Percentiles rank a stretch among this genome's conserved stretches.
Conservation (phyloP, 2,797 vertebrate genomes). For the Sparidentex hasta region DNA sequence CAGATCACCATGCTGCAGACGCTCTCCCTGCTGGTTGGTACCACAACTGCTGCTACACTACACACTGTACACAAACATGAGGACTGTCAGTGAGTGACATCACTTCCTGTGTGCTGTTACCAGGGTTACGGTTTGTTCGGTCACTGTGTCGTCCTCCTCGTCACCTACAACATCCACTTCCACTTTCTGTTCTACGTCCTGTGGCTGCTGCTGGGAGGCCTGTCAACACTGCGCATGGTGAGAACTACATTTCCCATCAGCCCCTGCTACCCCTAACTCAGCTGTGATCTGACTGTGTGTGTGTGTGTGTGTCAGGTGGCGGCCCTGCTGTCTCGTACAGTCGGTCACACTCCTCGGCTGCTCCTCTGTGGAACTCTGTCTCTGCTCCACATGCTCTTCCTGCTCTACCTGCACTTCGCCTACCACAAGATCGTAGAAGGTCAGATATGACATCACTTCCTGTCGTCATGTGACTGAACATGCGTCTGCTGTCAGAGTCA, state of each 20-base stretch:
- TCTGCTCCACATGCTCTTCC: constrained; percentile 95
- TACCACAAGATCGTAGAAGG: constrained; percentile 98
- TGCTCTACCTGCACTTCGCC: constrained; percentile 97
- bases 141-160: constrained; percentile 93
- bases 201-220: constrained; percentile 93
- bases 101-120: constrained; percentile 28
- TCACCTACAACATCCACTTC: constrained; percentile 98
- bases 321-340: constrained; percentile 93
- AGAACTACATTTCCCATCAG: constrained; percentile 29
- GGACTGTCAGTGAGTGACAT: background rate
- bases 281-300: background rate
- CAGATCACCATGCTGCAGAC: constrained; percentile 99
- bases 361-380: constrained; percentile 92
- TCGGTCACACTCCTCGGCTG: constrained; percentile 94
- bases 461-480: background rate
- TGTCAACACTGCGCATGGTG: constrained; percentile 97
- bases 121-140: constrained; percentile 97
- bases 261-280: background rate
- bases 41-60: background rate
- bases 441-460: constrained; percentile 64
- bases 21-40: constrained; percentile 93
- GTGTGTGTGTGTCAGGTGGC: constrained; percentile 84
- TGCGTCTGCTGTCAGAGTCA: background rate
- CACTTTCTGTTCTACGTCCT: constrained; percentile 96
- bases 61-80: background rate